Evolutionary conservation across 2,888 invertebrate genomes (phyloP).

Genomic region (Dynastes grantii): DNA sequence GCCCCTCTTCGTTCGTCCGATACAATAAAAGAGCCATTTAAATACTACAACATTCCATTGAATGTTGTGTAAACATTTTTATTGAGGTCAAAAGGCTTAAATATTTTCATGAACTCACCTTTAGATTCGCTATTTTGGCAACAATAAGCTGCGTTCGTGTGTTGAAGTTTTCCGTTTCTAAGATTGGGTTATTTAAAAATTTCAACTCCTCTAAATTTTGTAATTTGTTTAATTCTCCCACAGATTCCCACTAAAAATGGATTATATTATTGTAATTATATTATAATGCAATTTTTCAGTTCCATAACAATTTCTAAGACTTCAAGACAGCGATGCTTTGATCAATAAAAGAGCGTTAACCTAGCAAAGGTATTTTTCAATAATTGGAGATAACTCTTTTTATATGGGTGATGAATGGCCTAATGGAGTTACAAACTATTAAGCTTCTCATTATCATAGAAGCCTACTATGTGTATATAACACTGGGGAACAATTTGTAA

Average conservation of each 20-base stretch:
- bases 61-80: slow-evolving; percentile 3
- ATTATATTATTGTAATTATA: neutral
- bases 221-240: slow-evolving; percentile 89
- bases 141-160: slow-evolving; percentile 87
- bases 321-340: too few relatives aligned
- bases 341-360: too few relatives aligned
- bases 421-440: too few relatives aligned
- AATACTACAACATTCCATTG: slow-evolving; percentile 69
- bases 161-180: slow-evolving; percentile 76
- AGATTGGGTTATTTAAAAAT: slow-evolving; percentile 81
- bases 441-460: too few relatives aligned
- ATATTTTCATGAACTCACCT: slow-evolving; percentile 68
- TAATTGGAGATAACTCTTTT: too few relatives aligned
- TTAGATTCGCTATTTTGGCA: slow-evolving; percentile 84
- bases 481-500: too few relatives aligned
- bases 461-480: too few relatives aligned
- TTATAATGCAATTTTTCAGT: neutral
- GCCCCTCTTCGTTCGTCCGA: slow-evolving; percentile 85
- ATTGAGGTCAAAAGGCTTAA: too few relatives aligned
- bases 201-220: slow-evolving; percentile 78
- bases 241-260: slow-evolving; percentile 82
- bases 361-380: too few relatives aligned
- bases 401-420: too few relatives aligned
- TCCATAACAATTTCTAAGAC: too few relatives aligned
- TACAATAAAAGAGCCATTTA: slow-evolving; percentile 82